Percentiles rank a stretch among this genome's conserved stretches.
These are phyloP conservation scores for Agelastica alni DNA, from an alignment of 2,888 invertebrate species.

Conservation along the genomic window DNA sequence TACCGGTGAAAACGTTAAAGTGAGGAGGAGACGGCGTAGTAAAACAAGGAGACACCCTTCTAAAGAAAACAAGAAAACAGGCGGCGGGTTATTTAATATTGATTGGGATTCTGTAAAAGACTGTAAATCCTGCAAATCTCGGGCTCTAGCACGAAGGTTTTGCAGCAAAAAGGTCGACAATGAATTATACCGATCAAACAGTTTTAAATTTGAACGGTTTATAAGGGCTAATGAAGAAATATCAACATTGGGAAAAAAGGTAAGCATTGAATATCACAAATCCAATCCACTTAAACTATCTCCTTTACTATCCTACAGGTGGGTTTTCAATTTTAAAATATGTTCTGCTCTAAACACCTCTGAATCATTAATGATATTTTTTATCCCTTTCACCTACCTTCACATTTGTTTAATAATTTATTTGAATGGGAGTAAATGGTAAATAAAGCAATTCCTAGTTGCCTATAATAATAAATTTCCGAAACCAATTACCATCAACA, in stretches of 20 bases:
- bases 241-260: conserved; percentile 69
- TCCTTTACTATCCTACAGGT: conserved; percentile 18
- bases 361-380: too few species aligned
- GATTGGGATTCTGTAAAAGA: conserved; percentile 63
- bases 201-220: conserved; percentile 86
- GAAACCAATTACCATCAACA: too few species aligned
- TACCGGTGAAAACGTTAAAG: conserved; percentile 42
- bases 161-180: conserved; percentile 79
- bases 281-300: too few species aligned
- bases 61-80: conserved; percentile 48
- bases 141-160: conserved; percentile 70
- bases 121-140: conserved; percentile 61
- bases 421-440: too few species aligned
- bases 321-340: conserved; percentile 20
- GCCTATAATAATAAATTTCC: too few species aligned
- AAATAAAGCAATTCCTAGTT: too few species aligned
- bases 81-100: conserved; percentile 56
- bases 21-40: conserved; percentile 46
- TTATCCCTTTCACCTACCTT: too few species aligned
- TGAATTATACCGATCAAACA: conserved; percentile 84
- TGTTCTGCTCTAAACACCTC: too few species aligned
- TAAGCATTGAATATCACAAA: conserved; percentile 55
- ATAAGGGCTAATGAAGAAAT: conserved; percentile 69
- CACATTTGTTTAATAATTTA: too few species aligned
- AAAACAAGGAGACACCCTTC: conserved; percentile 51